Conservation (phyloP, 2,113 vertebrate genomes). For the Phainopepla nitens region DNA sequence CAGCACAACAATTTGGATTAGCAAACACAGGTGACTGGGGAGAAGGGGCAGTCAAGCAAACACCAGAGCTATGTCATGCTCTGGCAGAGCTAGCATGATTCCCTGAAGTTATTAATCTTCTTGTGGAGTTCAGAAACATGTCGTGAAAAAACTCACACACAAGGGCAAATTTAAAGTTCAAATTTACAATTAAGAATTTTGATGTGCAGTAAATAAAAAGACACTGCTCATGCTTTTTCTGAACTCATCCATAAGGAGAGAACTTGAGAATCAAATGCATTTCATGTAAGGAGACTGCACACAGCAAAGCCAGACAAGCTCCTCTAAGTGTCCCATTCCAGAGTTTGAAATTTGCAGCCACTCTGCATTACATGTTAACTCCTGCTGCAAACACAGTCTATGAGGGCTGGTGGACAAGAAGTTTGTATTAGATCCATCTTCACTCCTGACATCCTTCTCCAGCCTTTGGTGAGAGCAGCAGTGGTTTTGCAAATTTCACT, state of each 20-base stretch:
- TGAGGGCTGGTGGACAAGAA: background rate
- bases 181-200: background rate
- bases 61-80: background rate
- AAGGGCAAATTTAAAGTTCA: background rate
- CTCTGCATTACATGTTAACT: background rate
- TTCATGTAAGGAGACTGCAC: background rate
- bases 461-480: background rate
- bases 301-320: background rate
- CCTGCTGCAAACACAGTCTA: background rate
- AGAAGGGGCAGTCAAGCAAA: background rate
- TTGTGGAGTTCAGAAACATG: background rate
- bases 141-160: background rate
- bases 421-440: background rate
- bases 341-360: background rate
- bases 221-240: background rate
- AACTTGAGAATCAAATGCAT: background rate
- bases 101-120: background rate
- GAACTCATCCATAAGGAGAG: background rate
- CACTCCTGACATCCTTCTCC: background rate
- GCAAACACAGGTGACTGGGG: conserved; percentile 13
- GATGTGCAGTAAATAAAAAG: background rate
- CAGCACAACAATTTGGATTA: conserved; percentile 23
- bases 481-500: background rate
- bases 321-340: background rate
- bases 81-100: background rate